A percentile compares a stretch with the other conserved stretches of the same genome.
Evolutionary conservation across 2,888 invertebrate species (phyloP).

Genomic region (Eremobia ochroleuca): DNA sequence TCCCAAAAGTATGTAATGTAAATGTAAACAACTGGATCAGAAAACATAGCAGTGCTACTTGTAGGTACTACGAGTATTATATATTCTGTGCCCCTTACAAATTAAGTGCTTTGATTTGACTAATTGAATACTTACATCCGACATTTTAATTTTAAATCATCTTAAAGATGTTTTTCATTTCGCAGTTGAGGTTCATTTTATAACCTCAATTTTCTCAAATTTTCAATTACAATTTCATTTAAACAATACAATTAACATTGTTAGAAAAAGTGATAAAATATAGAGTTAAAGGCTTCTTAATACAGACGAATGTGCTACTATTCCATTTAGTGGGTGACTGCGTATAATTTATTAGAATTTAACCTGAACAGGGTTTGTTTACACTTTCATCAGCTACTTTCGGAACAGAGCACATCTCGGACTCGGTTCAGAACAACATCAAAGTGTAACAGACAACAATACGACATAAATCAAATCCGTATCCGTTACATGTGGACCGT

Average conservation of each 20-base stretch:
- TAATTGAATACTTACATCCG: not conserved
- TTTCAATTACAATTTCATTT: not conserved
- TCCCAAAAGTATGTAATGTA: not conserved
- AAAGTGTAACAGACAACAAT: constrained; percentile 45
- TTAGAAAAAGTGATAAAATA: not conserved
- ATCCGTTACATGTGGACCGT: not conserved
- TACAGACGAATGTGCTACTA: not conserved
- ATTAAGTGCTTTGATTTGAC: not conserved
- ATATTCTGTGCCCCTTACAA: not conserved
- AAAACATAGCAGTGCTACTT: not conserved
- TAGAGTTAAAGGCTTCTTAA: not conserved
- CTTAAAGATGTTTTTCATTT: not conserved
- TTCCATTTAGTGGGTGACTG: not conserved
- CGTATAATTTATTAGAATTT: not conserved
- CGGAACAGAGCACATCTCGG: not conserved
- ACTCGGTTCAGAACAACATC: constrained; percentile 14
- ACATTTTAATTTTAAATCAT: not conserved
- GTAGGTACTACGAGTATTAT: too few species aligned
- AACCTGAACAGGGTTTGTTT: not conserved
- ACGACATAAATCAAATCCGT: constrained; percentile 29
- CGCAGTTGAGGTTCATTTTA: not conserved
- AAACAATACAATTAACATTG: not conserved
- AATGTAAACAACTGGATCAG: not conserved
- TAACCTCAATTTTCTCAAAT: not conserved
- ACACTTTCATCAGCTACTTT: not conserved